Evolutionary conservation across 2,113 vertebrate genomes (phyloP).

Genomic region (Athene noctua): DNA sequence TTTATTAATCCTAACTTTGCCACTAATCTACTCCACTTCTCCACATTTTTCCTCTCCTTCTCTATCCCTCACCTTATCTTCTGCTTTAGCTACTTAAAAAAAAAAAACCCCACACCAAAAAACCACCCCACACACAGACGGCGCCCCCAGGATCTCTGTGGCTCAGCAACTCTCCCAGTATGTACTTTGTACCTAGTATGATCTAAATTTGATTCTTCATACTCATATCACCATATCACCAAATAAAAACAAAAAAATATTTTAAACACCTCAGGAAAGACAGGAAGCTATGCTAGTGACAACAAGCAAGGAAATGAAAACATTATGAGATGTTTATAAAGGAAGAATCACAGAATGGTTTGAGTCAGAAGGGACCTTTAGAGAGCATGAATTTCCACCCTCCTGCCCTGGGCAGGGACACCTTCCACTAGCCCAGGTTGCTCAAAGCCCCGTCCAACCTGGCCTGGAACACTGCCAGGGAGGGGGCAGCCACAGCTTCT

Average conservation of each 20-base stretch:
- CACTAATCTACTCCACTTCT: not conserved
- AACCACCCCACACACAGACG: not conserved
- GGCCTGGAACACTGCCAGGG: not conserved
- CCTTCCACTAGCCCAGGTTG: too few species aligned
- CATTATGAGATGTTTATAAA: not conserved
- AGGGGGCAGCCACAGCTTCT: not conserved
- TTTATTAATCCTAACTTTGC: not conserved
- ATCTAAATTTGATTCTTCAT: not conserved
- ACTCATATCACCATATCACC: not conserved
- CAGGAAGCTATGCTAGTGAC: not conserved
- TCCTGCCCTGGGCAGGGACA: too few species aligned
- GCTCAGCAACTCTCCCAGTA: not conserved
- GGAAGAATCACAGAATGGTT: not conserved
- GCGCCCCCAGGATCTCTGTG: not conserved
- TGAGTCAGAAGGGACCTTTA: not conserved
- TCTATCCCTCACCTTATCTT: not conserved
- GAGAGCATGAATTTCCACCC: too few species aligned
- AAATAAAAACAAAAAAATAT: not conserved
- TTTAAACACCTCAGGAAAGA: not conserved
- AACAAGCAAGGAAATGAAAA: not conserved
- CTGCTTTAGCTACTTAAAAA: not conserved
- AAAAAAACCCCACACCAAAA: not conserved
- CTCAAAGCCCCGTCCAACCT: not conserved
- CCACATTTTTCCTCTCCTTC: not conserved
- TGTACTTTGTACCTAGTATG: not conserved